Evolutionary conservation across 2,797 vertebrate species (phyloP).

Genomic region (Gymnocypris eckloni): DNA sequence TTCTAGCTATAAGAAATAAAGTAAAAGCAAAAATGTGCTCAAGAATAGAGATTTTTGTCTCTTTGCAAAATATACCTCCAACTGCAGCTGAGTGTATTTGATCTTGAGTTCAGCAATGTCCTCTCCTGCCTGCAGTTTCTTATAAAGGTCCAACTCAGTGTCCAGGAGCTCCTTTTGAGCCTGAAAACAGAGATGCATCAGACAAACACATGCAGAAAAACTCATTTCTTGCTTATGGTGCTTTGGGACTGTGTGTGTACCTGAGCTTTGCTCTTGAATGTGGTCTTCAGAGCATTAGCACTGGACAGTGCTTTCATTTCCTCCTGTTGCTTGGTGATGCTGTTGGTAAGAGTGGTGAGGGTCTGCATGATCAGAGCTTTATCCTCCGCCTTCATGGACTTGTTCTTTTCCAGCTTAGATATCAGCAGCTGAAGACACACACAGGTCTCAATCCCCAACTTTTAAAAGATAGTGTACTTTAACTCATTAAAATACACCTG

Average conservation of each 20-base stretch:
- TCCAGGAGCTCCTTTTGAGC: conserved; percentile 96
- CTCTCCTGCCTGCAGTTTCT: conserved; percentile 95
- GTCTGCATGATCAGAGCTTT: conserved; percentile 97
- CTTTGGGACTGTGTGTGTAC: conserved; percentile 70
- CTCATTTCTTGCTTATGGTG: not conserved
- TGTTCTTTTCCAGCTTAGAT: conserved; percentile 96
- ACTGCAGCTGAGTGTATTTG: conserved; percentile 92
- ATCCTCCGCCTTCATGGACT: conserved; percentile 92
- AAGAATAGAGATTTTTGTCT: not conserved
- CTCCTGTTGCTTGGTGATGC: conserved; percentile 95
- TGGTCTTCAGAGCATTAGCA: conserved; percentile 73
- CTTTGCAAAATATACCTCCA: conserved; percentile 84
- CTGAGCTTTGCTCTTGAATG: conserved; percentile 91
- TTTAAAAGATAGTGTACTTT: not conserved
- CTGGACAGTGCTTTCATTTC: conserved; percentile 90
- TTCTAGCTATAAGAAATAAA: not conserved
- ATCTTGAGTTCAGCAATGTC: conserved; percentile 91
- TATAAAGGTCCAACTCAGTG: conserved; percentile 94
- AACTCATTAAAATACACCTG: not conserved
- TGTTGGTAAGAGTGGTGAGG: conserved; percentile 87
- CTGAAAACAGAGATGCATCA: conserved; percentile 67
- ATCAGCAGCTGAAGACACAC: conserved; percentile 86
- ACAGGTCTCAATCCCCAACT: not conserved
- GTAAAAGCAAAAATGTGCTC: not conserved
- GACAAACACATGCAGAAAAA: conserved; percentile 19